Conservation (phyloP, 2,888 invertebrate species). For the Agrochola circellaris region DNA sequence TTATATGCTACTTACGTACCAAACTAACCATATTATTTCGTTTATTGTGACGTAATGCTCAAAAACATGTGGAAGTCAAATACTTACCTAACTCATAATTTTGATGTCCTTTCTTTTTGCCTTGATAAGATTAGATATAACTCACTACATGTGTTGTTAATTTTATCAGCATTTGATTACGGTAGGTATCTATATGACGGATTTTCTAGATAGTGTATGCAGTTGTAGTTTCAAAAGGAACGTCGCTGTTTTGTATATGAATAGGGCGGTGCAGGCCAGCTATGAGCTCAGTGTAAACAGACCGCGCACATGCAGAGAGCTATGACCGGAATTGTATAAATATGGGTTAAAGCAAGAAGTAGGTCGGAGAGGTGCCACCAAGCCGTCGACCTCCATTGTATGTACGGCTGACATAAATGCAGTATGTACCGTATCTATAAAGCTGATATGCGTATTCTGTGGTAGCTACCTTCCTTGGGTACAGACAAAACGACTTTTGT, state of each 20-base stretch:
- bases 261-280: constrained; percentile 14
- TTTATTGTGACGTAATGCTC: background rate
- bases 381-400: constrained; percentile 61
- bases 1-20: constrained; percentile 14
- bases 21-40: background rate
- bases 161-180: constrained; percentile 53
- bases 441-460: constrained; percentile 11
- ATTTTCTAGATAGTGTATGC: constrained; percentile 18
- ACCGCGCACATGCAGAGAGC: constrained; percentile 46
- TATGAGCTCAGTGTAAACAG: constrained; percentile 51
- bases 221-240: constrained; percentile 38
- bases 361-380: constrained; percentile 73
- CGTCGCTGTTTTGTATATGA: constrained; percentile 11
- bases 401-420: constrained; percentile 21
- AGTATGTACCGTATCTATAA: constrained; percentile 9
- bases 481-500: constrained; percentile 20
- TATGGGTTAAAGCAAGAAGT: constrained; percentile 72
- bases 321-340: constrained; percentile 67
- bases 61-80: constrained; percentile 27
- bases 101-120: constrained; percentile 48
- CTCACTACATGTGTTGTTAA: constrained; percentile 23
- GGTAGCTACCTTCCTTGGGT: background rate
- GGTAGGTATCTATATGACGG: background rate
- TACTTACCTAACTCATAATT: constrained; percentile 20
- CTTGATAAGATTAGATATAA: constrained; percentile 66